Conservation (phyloP, 2,888 invertebrate species). For the Girardia tigrina region DNA sequence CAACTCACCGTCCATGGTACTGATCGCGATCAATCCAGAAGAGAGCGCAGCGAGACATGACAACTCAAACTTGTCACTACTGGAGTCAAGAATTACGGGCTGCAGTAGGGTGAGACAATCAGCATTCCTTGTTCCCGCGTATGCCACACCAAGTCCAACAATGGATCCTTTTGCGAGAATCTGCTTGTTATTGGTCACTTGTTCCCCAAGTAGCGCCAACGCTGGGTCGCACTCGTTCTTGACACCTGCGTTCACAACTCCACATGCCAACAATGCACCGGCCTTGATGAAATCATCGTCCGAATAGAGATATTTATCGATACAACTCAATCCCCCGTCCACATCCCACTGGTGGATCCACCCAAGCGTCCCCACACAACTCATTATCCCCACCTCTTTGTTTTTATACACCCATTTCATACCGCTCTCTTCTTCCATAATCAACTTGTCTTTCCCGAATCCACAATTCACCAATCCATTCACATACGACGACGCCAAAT, state of each 20-base stretch:
- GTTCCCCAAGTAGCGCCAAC: constrained; percentile 79
- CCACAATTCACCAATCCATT: constrained; percentile 97
- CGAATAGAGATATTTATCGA: constrained; percentile 85
- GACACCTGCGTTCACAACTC: constrained; percentile 90
- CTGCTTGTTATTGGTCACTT: constrained; percentile 67
- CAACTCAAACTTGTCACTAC: constrained; percentile 39
- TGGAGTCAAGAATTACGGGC: constrained; percentile 51
- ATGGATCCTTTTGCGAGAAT: constrained; percentile 72
- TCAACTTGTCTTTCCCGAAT: constrained; percentile 82
- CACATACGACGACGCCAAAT: constrained; percentile 88
- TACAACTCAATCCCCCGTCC: constrained; percentile 87
- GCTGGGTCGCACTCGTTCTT: constrained; percentile 96
- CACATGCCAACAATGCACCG: constrained; percentile 83
- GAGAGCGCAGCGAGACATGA: constrained; percentile 36
- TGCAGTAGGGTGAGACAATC: constrained; percentile 68
- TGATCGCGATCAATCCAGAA: constrained; percentile 67
- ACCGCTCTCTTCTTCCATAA: constrained; percentile 61
- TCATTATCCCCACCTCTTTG: constrained; percentile 89
- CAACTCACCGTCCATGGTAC: constrained; percentile 78
- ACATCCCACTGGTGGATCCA: constrained; percentile 93
- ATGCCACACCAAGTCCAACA: constrained; percentile 69
- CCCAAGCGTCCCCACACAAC: constrained; percentile 88
- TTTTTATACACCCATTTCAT: constrained; percentile 79
- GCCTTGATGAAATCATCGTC: constrained; percentile 72
- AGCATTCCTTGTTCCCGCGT: constrained; percentile 82